A percentile compares a stretch with the other conserved stretches of the same genome.
Conservation (phyloP, 2,797 vertebrate genomes). For the Pangasius krempfi region DNA sequence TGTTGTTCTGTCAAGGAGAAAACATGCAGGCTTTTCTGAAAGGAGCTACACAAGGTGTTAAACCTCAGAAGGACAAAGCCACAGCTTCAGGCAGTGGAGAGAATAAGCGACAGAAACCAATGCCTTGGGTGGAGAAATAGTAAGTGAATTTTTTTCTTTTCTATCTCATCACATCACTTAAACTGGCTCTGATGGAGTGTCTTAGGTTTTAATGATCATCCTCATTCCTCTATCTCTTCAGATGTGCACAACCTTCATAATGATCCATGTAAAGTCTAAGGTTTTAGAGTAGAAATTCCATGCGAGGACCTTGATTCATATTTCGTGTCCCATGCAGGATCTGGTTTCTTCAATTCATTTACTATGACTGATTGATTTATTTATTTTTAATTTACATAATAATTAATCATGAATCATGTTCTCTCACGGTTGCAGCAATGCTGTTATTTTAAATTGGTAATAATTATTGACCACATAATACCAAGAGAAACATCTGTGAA, state of each 20-base stretch:
- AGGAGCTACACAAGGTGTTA: constrained; percentile 76
- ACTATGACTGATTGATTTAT: background rate
- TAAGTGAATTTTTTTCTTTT: constrained; percentile 69
- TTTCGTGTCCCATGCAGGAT: background rate
- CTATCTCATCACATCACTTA: background rate
- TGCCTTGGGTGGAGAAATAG: constrained; percentile 99
- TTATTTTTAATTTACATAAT: too few relatives aligned
- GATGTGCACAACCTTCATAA: background rate
- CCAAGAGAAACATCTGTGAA: too few relatives aligned
- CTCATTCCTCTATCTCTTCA: background rate
- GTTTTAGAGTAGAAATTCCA: background rate
- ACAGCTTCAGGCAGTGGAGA: constrained; percentile 80
- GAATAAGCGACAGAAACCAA: constrained; percentile 76
- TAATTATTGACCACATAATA: too few relatives aligned
- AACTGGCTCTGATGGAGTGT: too few relatives aligned
- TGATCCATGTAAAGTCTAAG: background rate
- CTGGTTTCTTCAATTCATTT: background rate
- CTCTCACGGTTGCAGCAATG: too few relatives aligned
- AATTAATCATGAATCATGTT: too few relatives aligned
- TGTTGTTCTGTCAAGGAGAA: constrained; percentile 4
- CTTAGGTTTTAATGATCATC: background rate
- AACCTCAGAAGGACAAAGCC: constrained; percentile 80
- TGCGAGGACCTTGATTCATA: background rate
- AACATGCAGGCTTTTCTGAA: constrained; percentile 95
- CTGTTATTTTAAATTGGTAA: too few relatives aligned